Evolutionary conservation across 1,140 invertebrate genomes (phyloP), one percentile per base, ranked within the genome.

Genomic region (Eriocheir sinensis): DNA sequence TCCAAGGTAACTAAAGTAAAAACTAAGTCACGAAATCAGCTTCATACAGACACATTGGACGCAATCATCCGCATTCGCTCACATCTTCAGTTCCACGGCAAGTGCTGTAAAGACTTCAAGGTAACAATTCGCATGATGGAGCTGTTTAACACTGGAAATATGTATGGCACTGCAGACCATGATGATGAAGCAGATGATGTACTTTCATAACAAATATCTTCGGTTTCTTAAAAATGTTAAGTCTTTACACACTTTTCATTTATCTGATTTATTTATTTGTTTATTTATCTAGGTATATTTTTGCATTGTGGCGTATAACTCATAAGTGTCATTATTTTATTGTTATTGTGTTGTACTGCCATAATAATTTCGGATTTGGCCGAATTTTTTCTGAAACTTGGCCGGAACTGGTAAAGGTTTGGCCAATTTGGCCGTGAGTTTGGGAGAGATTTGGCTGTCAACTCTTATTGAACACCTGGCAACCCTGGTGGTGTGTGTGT

Each of bases 1-100:
- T 91, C 89, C 48, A 91, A n/a, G 30, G 89, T 91, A 72, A 91
- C 89, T 60, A 91, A 91, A 3, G 89, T 91, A 32, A 91, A 91
- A 91, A 79, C 53, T 41, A 40, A 89, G 30, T 89, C 41, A 91
- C 8, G 89, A 91, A 91, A 91, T 36, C 53, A 30, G 36, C 89
- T 89, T 91, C 41, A 40, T 34, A 91, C 17, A 2, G 89, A 91
- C 6, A 91, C 72, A 15, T 79, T 91, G 44, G 89, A 91, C 34
- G 89, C 89, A 0, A 79, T 34, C n/a, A 79, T 91, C 8, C 44
- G 89, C 60, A 34, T 91, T 91, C 89, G 89, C 27, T 34, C 89
- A 17, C 89, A 91, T 79, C 89, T 91, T 89, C 86, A 89, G 44
- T 60, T 53, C 53, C 44, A 72, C 60, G 89, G n/a, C 27, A 91